A percentile compares a stretch with the other conserved stretches of the same genome.
These are phyloP conservation scores for Fissipunctia ypsillon DNA, from an alignment of 2,888 invertebrate genomes.

Conservation along the genomic window DNA sequence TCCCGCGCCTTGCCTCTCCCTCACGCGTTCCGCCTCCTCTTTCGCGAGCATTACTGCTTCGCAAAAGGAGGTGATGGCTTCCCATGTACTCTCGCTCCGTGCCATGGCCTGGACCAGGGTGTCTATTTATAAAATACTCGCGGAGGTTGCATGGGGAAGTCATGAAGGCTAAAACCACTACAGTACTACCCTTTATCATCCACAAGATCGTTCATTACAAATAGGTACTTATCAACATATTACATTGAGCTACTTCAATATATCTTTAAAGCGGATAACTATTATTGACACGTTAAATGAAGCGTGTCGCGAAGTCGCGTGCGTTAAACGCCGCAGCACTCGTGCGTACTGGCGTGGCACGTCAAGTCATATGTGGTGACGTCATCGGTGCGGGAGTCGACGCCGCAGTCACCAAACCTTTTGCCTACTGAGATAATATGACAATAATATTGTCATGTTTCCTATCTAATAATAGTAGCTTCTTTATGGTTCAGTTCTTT, in stretches of 20 bases:
- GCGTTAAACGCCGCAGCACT: constrained; percentile 37
- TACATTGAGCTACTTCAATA: constrained; percentile 14
- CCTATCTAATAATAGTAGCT: background rate
- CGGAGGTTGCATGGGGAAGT: background rate
- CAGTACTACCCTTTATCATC: no score
- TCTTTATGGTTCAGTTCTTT: background rate
- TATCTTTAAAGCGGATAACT: constrained; percentile 44
- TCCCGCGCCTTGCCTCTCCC: no score
- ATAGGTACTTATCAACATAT: background rate
- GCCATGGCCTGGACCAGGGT: no score
- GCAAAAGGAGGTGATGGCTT: no score
- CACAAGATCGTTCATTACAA: background rate
- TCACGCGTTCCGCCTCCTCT: no score
- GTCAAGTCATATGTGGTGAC: constrained; percentile 32
- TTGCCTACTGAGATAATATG: background rate
- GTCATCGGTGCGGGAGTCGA: constrained; percentile 16
- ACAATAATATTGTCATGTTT: background rate
- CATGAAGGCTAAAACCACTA: background rate
- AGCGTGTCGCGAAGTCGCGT: no score
- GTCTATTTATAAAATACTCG: no score
- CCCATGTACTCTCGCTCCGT: no score
- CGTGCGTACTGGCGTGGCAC: constrained; percentile 30
- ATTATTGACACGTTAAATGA: constrained; percentile 62
- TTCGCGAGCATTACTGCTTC: no score
- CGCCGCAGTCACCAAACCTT: background rate